Percentiles rank a stretch among this genome's conserved stretches.
Conservation (phyloP, 2,888 invertebrate species). For the Apodemia mormo region DNA sequence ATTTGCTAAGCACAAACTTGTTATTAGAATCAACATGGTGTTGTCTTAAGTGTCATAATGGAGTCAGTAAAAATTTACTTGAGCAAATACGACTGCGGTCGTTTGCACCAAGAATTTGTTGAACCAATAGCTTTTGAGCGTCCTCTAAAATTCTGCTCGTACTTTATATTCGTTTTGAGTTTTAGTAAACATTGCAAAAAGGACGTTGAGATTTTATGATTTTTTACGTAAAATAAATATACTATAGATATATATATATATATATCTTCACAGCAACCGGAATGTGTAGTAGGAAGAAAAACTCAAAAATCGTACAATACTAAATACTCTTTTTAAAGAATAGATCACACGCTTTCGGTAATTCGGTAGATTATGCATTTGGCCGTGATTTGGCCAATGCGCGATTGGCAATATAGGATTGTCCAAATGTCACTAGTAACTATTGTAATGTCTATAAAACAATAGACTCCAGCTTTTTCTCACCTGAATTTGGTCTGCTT, state of each 20-base stretch:
- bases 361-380: too few relatives aligned
- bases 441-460: too few relatives aligned
- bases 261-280: not conserved
- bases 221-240: not conserved
- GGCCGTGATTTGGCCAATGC: too few relatives aligned
- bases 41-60: conserved; percentile 40
- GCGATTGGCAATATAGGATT: too few relatives aligned
- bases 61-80: conserved; percentile 35
- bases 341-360: too few relatives aligned
- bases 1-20: conserved; percentile 42
- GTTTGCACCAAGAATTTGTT: conserved; percentile 29
- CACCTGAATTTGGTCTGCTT: too few relatives aligned
- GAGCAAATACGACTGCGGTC: conserved; percentile 9
- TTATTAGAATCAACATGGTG: conserved; percentile 43
- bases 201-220: not conserved
- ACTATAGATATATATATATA: not conserved
- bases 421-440: too few relatives aligned
- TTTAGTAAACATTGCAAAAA: not conserved
- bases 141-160: not conserved
- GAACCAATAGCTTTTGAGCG: conserved; percentile 19
- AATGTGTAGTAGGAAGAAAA: not conserved
- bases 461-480: too few relatives aligned
- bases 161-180: not conserved
- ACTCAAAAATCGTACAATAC: not conserved
- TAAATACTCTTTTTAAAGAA: too few relatives aligned